Evolutionary conservation across 2,113 vertebrate genomes (phyloP).

Genomic region (Chascanopsetta lugubris): DNA sequence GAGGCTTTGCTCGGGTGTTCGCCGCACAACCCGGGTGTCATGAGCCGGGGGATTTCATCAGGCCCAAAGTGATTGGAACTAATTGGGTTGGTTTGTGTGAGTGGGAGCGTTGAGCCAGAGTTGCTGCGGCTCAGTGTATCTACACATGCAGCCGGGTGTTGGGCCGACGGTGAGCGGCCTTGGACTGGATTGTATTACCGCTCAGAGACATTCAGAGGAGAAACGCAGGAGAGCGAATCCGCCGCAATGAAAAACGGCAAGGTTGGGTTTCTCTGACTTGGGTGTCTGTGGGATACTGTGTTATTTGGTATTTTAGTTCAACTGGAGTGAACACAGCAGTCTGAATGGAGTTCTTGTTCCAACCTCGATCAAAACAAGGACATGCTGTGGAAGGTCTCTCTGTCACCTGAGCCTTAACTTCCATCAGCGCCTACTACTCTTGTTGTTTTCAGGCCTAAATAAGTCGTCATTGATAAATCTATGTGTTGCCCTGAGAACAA

Average conservation of each 20-base stretch:
- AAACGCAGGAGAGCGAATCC: conserved; percentile 7
- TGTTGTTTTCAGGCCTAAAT: not conserved
- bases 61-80: conserved; percentile 41
- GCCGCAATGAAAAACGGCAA: not conserved
- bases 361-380: not conserved
- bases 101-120: conserved; percentile 11
- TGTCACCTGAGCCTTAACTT: not conserved
- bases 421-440: too few species aligned
- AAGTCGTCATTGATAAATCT: not conserved
- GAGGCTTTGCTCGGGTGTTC: not conserved
- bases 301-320: not conserved
- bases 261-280: conserved; percentile 6
- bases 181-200: conserved; percentile 13
- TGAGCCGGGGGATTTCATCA: conserved; percentile 34
- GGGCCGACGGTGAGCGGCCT: not conserved
- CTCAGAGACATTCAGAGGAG: conserved; percentile 15
- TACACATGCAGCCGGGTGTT: not conserved
- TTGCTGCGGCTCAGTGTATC: not conserved
- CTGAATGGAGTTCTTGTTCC: not conserved
- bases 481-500: not conserved
- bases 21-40: conserved; percentile 4
- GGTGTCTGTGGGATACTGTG: not conserved
- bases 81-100: conserved; percentile 38
- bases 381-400: not conserved
- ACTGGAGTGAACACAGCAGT: not conserved